A percentile compares a stretch with the other conserved stretches of the same genome.
These are phyloP conservation scores for Fistularia tabacaria DNA, from an alignment of 2,797 vertebrate genomes.

Conservation along the genomic window DNA sequence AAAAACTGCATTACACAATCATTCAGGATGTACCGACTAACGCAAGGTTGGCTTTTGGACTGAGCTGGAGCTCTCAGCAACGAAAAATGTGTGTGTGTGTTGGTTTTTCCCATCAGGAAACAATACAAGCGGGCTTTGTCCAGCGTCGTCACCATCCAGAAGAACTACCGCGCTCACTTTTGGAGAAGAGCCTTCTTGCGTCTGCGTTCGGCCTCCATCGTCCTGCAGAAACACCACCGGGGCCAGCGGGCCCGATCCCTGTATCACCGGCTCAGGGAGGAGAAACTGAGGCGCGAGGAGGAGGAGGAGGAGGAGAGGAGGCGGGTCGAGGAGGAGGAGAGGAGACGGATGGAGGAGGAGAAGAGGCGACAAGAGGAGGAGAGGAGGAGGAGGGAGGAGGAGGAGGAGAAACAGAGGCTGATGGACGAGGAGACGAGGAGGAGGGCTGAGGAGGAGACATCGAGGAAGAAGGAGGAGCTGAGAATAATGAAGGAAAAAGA, in stretches of 20 bases:
- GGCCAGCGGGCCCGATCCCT: constrained; percentile 78
- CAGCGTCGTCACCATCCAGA: constrained; percentile 86
- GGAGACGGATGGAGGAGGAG: constrained; percentile 45
- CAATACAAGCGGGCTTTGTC: constrained; percentile 79
- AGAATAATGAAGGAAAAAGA: constrained; percentile 36
- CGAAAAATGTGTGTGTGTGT: background rate
- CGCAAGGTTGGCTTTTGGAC: too few species aligned
- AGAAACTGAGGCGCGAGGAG: constrained; percentile 70
- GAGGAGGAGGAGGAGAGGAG: constrained; percentile 58
- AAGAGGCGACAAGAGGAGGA: constrained; percentile 44
- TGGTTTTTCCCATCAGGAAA: constrained; percentile 71
- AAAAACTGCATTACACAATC: constrained; percentile 32
- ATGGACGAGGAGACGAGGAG: constrained; percentile 39
- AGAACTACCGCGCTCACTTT: constrained; percentile 86
- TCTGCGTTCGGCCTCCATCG: constrained; percentile 74
- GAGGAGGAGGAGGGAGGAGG: constrained; percentile 17
- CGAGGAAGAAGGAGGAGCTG: constrained; percentile 19
- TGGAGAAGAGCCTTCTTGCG: constrained; percentile 79
- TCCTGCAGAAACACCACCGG: constrained; percentile 86
- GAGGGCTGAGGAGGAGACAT: constrained; percentile 23
- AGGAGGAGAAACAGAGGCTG: constrained; percentile 32
- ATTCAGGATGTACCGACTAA: background rate
- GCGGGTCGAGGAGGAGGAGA: constrained; percentile 47
- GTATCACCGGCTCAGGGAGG: constrained; percentile 74
- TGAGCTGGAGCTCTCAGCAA: too few species aligned